Evolutionary conservation across 2,888 invertebrate species (phyloP).

Genomic region (Candidula unifasciata): DNA sequence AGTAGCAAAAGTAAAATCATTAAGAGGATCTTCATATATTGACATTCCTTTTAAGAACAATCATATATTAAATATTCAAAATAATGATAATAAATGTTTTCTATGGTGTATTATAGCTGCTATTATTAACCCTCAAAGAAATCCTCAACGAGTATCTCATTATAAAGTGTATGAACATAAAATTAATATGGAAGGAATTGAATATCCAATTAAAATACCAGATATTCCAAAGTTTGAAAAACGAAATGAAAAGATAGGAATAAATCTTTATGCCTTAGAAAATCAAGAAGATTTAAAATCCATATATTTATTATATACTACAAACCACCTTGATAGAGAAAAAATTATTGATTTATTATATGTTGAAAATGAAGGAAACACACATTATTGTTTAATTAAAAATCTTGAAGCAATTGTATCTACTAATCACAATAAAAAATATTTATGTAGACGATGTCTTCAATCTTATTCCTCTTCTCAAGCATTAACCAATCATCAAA

Average conservation of each 20-base stretch:
- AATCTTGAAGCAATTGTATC: too few species aligned
- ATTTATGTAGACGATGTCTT: background rate
- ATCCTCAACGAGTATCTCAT: background rate
- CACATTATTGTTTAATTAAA: too few species aligned
- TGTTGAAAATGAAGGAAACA: too few species aligned
- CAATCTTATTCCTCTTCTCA: too few species aligned
- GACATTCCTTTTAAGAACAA: background rate
- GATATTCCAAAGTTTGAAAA: background rate
- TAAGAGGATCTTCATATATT: slow-evolving; percentile 4
- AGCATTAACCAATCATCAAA: too few species aligned
- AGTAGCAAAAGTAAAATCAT: background rate
- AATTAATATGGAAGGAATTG: background rate
- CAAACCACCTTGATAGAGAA: background rate
- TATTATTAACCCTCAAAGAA: background rate
- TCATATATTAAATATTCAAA: background rate
- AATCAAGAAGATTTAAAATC: background rate
- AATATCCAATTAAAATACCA: too few species aligned
- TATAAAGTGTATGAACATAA: background rate
- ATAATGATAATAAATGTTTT: slow-evolving; percentile 6
- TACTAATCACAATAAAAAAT: slow-evolving; percentile 3
- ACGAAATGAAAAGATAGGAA: background rate
- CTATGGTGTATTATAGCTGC: too few species aligned
- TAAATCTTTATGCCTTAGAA: background rate
- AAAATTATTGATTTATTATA: too few species aligned
- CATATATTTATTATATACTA: background rate